These are phyloP conservation scores for Rhadina sibilatrix DNA, from an alignment of 2,113 vertebrate genomes.

Conservation along the genomic window DNA sequence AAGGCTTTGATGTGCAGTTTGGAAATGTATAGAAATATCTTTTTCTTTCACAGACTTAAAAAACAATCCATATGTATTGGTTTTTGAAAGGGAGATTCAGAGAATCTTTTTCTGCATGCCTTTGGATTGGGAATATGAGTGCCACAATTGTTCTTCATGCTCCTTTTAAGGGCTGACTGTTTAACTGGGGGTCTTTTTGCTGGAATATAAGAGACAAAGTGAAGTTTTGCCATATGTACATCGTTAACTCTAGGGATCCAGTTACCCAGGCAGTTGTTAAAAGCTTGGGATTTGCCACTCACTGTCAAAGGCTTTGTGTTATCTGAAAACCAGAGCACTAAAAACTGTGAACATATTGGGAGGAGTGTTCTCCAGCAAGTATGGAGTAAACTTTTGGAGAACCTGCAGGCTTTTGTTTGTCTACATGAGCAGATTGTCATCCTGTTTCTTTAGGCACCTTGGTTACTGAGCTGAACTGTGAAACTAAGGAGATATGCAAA, in stretches of 20 bases:
- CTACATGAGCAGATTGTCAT: background rate
- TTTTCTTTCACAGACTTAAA: background rate
- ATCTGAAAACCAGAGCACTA: background rate
- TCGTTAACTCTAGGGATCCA: background rate
- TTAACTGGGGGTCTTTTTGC: background rate
- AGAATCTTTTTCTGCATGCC: background rate
- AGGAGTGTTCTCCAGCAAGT: background rate
- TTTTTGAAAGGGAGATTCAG: background rate
- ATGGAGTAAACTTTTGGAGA: background rate
- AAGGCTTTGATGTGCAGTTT: background rate
- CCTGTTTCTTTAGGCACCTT: background rate
- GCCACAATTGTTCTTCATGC: accelerated
- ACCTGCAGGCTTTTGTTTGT: background rate
- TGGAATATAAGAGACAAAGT: background rate
- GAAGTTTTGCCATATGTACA: background rate
- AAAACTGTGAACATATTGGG: background rate
- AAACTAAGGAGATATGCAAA: background rate
- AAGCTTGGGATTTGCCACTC: background rate
- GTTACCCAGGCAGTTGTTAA: background rate
- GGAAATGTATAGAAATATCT: background rate
- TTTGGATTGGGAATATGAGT: background rate
- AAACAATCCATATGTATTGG: background rate
- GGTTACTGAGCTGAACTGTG: background rate
- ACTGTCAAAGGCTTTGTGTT: background rate
- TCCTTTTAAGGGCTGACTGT: background rate